These are phyloP conservation scores for Antechinus stuartii DNA, from an alignment of 2,113 vertebrate species.

Conservation along the genomic window DNA sequence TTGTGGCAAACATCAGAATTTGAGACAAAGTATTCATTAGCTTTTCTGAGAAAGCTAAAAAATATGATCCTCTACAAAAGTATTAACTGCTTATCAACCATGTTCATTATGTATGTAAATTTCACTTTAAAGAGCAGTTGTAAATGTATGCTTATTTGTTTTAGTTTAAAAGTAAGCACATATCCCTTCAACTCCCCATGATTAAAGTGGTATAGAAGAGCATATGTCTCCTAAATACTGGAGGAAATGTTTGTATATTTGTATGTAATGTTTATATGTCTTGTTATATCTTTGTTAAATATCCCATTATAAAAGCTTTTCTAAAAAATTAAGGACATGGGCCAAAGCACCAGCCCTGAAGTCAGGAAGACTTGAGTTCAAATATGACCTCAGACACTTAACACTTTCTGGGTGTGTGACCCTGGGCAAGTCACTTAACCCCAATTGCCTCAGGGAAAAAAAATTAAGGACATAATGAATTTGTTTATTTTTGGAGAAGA, in stretches of 20 bases:
- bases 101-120: background rate
- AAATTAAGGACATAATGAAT: background rate
- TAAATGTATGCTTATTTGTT: background rate
- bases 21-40: background rate
- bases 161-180: background rate
- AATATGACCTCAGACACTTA: too few relatives aligned
- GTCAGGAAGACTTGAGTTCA: too few relatives aligned
- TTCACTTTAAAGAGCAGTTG: background rate
- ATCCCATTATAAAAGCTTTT: background rate
- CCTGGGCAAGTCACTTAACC: too few relatives aligned
- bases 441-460: background rate
- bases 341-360: too few relatives aligned
- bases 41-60: background rate
- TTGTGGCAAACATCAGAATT: background rate
- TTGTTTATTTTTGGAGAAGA: background rate
- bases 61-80: background rate
- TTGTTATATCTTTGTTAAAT: background rate
- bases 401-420: too few relatives aligned
- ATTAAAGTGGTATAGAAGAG: background rate
- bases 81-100: background rate
- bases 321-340: background rate
- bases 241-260: background rate
- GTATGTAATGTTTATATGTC: background rate
- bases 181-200: background rate
- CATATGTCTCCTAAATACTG: background rate